Evolutionary conservation across 1,140 invertebrate species (phyloP), one percentile per base, ranked within the genome.

Genomic region (Drosophila rhopaloa): DNA sequence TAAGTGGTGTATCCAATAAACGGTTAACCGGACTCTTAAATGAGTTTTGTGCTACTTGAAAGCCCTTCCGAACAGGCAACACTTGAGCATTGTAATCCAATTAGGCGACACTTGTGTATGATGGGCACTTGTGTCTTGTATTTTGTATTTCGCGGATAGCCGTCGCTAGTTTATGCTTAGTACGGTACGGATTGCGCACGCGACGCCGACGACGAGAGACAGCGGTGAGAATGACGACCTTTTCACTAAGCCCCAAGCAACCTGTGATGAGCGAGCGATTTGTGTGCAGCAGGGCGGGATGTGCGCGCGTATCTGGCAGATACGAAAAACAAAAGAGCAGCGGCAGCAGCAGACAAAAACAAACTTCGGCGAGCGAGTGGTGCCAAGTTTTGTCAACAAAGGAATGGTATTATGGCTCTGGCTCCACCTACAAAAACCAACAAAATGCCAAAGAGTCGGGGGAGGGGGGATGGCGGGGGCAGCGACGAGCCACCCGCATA

Each of bases 381-480:
- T 71, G 55, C 68, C 76, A 81, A 82, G 79, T 88, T 89, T 88
- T 88, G 83, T 88, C 83, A 88, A 88, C 83, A 88, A 89, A 57
- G 70, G 59, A 80, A 90, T 76, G 79, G 66, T 73, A 53, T 53
- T 53, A 51, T 66, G 61, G 62, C 53, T 78, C 38, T 54, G 86
- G 82, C 86, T 90, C 86, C 86, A 90, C 86, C 86, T 90, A 90
- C 86, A 90, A 90, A 85, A 75, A 75, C 76, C 76, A 79, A 86
- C 74, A 86, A 76, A 62, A 72, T 44, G 32, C 44, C 53, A 27
- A 58, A 44, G 41, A 51, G 46, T 37, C 40, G 47, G 60, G 27
- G 44, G 29, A 56, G 66, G 63, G 66, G 44, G 8, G n/a, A 2
- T 5, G 27, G 48, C 24, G 47, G 47, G 27, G 46, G 40, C 41